Conservation (phyloP, 1,140 invertebrate species). For the Stratiolaelaps scimitus region DNA sequence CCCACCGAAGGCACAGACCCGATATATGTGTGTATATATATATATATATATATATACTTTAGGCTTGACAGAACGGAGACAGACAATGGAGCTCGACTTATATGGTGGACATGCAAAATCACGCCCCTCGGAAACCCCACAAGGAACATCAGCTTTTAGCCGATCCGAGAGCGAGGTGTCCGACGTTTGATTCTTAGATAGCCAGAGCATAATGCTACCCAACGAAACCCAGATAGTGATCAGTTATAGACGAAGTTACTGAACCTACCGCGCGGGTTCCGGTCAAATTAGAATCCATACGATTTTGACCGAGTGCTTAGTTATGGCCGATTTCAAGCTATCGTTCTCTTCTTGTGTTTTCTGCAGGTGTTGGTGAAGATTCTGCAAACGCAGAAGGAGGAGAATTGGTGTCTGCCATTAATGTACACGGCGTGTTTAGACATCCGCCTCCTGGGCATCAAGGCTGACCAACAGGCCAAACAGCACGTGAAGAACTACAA, state of each 20-base stretch:
- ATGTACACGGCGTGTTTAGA: slow-evolving; percentile 80
- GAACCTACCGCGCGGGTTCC: not conserved
- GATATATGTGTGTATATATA: no score
- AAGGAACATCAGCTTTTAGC: no score
- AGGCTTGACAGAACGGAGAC: not conserved
- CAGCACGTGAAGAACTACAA: slow-evolving; percentile 34
- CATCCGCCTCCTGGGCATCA: slow-evolving; percentile 59
- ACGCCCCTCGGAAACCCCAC: no score
- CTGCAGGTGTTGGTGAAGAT: slow-evolving; percentile 56
- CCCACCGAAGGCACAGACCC: no score
- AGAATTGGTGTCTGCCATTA: slow-evolving; percentile 86
- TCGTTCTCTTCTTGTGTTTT: slow-evolving; percentile 20
- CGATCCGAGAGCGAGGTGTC: no score
- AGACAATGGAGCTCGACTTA: no score
- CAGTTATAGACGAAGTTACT: not conserved
- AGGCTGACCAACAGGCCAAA: slow-evolving; percentile 33
- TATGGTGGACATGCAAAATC: no score
- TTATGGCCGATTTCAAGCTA: slow-evolving; percentile 17
- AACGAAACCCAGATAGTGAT: not conserved
- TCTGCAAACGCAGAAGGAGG: slow-evolving; percentile 75
- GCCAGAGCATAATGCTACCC: no score
- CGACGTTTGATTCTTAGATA: no score
- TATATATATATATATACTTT: no score
- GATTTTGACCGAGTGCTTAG: not conserved
- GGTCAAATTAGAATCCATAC: no score